Evolutionary conservation across 2,888 invertebrate species (phyloP), one percentile per base, ranked within the genome.

Genomic region (Argyra leucocephala): DNA sequence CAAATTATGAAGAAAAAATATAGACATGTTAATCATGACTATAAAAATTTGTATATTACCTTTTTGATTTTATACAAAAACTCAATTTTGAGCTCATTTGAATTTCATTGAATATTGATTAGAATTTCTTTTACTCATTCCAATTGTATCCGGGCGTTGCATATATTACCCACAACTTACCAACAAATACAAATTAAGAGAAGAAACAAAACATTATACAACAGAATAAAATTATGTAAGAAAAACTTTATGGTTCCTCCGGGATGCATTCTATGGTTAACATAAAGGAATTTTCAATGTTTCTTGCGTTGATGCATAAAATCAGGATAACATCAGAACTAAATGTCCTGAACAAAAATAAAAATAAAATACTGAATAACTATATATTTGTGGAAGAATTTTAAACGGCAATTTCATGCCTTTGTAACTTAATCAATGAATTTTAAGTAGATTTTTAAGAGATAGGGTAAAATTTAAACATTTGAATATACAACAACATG

Each of bases 211-310:
- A 26, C 7, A 26, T 6, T 37, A 12, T 37, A 10, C 4, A 18
- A 48, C 18, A 48, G 48, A 48, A 48, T 48, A 48, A 48, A 48
- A 48, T 48, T 48, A 48, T 48, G 48, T 48, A 18, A 48, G 48
- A 48, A 48, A 48, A 48, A 48, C 18, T 48, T 48, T 48, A 48
- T 48, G 48, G 48, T 15, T 48, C 48, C 48, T 48, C 48, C 48
- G 48, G 48, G 48, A 48, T 48, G 48, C 48, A 48, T 48, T 48
- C 48, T 48, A 48, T 48, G 48, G 48, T 48, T 48, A 48, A n/a
- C 48, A 48, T 48, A 48, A 48, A 48, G 48, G n/a, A 48, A 48
- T 48, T 15, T 48, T 48, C 18, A 48, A 15, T 48, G 15, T 48
- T 18, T 48, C n/a, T 18, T 18, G 48, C 48, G 18, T 48, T 48